Conservation (phyloP, 1,140 invertebrate genomes). For the Panulirus ornatus region DNA sequence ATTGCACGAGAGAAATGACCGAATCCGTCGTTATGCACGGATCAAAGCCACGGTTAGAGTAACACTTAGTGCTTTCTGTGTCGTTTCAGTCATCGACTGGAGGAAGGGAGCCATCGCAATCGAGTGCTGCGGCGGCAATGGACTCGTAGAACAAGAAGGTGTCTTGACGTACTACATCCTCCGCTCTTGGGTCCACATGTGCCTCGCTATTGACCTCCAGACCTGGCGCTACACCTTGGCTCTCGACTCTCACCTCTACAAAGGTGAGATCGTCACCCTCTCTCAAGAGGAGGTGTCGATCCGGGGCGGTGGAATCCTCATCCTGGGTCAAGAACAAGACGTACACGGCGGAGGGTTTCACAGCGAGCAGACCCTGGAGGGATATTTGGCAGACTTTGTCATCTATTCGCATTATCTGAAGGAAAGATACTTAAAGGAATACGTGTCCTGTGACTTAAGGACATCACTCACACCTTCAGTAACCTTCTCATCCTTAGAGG, state of each 20-base stretch:
- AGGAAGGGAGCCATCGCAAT: slow-evolving; percentile 12
- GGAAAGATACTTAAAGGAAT: slow-evolving; percentile 43
- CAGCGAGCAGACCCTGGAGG: slow-evolving; percentile 67
- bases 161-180: slow-evolving; percentile 5
- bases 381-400: slow-evolving; percentile 52
- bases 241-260: slow-evolving; percentile 18
- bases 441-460: slow-evolving; percentile 28
- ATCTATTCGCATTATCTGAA: slow-evolving; percentile 35
- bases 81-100: slow-evolving; percentile 54
- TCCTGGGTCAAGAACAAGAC: slow-evolving; percentile 73
- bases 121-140: slow-evolving; percentile 69
- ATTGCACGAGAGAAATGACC: no score
- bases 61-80: no score
- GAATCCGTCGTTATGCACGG: no score
- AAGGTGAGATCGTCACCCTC: slow-evolving; percentile 35
- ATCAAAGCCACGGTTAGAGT: no score
- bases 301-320: slow-evolving; percentile 62
- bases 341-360: slow-evolving; percentile 52
- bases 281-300: slow-evolving; percentile 19
- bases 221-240: slow-evolving; percentile 16
- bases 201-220: slow-evolving; percentile 59
- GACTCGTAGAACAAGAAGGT: slow-evolving; percentile 22
- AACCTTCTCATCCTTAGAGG: slow-evolving; percentile 25
- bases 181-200: slow-evolving; percentile 59
- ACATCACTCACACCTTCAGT: slow-evolving; percentile 25